A percentile compares a stretch with the other conserved stretches of the same genome.
Evolutionary conservation across 2,888 invertebrate genomes (phyloP).

Genomic region (Cephus spinipes): DNA sequence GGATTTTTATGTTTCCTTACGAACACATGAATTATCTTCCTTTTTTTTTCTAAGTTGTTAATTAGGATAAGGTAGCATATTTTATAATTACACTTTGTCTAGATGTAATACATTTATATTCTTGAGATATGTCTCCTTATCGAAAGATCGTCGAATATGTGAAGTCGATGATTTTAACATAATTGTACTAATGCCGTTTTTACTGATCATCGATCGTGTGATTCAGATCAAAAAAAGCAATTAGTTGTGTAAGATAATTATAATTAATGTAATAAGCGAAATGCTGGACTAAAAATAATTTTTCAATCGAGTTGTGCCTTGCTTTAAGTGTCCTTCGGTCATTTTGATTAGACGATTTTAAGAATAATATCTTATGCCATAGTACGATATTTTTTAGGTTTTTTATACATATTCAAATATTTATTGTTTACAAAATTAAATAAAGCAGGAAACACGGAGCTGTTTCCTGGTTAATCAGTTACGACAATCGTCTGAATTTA

Average conservation of each 20-base stretch:
- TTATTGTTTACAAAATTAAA: background rate
- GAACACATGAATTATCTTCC: background rate
- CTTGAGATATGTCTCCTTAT: background rate
- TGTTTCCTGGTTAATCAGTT: background rate
- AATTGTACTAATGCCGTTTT: background rate
- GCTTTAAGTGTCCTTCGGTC: constrained; percentile 37
- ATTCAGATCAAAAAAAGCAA: background rate
- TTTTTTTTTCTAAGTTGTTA: background rate
- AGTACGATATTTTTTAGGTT: background rate
- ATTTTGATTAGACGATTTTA: background rate
- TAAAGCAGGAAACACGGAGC: background rate
- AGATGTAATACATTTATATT: background rate
- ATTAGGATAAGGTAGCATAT: background rate
- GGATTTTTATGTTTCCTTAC: background rate
- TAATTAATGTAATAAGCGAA: background rate
- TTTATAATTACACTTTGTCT: background rate
- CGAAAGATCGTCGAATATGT: background rate
- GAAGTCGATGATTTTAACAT: background rate
- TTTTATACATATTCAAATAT: background rate
- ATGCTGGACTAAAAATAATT: background rate
- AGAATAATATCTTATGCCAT: background rate
- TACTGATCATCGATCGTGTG: background rate
- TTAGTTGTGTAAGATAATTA: background rate
- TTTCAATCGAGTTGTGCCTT: constrained; percentile 32
- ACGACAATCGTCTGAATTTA: background rate